Conservation (phyloP, 2,888 invertebrate genomes). For the Malacosoma neustria region DNA sequence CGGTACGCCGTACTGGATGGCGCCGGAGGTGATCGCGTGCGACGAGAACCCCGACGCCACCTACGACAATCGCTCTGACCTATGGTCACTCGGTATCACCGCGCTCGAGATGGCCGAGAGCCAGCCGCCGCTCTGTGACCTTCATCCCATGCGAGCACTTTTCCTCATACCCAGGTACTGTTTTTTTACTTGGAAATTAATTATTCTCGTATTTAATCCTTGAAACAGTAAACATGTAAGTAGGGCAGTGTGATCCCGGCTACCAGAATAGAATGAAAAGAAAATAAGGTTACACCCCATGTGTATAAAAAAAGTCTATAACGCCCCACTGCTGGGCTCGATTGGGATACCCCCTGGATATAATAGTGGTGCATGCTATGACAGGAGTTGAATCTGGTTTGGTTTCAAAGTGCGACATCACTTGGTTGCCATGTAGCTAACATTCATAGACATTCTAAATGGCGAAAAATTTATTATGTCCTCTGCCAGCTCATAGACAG, state of each 20-base stretch:
- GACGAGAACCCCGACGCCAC: constrained; percentile 99
- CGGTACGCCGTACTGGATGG: constrained; percentile 99
- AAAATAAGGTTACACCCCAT: not conserved
- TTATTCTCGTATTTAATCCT: constrained; percentile 1
- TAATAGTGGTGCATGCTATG: too few relatives aligned
- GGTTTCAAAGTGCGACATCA: too few relatives aligned
- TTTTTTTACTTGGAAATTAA: not conserved
- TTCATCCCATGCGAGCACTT: constrained; percentile 99
- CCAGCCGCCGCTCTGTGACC: constrained; percentile 98
- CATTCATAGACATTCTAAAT: too few relatives aligned
- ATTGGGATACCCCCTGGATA: too few relatives aligned
- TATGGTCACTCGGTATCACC: constrained; percentile 96
- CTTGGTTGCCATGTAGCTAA: too few relatives aligned
- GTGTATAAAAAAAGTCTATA: too few relatives aligned
- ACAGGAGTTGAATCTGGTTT: too few relatives aligned
- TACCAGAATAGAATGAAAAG: not conserved
- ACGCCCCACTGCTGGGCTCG: too few relatives aligned
- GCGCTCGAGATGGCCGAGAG: constrained; percentile 99
- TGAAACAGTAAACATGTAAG: not conserved
- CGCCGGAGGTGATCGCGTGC: constrained; percentile 99
- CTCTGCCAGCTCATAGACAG: too few relatives aligned
- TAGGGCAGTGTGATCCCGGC: not conserved
- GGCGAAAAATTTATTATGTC: too few relatives aligned
- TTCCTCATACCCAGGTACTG: constrained; percentile 91
- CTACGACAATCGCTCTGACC: constrained; percentile 96